Evolutionary conservation across 2,113 vertebrate genomes (phyloP), one percentile per base, ranked within the genome.

Genomic region (Myocastor coypus): DNA sequence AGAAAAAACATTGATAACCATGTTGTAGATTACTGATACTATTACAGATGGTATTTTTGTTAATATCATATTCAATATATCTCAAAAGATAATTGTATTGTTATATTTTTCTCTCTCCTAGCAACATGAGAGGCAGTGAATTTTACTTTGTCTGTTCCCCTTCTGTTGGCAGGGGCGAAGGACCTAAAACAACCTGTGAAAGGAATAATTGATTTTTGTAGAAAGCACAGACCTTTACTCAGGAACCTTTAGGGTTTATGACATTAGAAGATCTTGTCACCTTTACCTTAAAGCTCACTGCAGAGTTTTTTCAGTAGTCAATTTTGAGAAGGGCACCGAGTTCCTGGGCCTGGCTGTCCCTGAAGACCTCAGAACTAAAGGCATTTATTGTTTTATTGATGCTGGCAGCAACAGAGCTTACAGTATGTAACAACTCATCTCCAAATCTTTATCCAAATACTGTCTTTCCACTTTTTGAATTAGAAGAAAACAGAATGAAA

Each of bases 351-450:
- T 26, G 42, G 3, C 37, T 64, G 22, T 82, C 32, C 8, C 78
- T 78, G 10, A n/a, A 40, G 24, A 26, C 75, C 32, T 37, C 32
- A 77, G 73, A 55, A 24, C 20, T 61, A 85, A 82, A 64, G 17
- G 40, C 3, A 1, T 92, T 81, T 88, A 83, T 89, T 83, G 26
- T 89, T 92, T 80, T 64, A 92, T 55, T 89, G 61, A 87, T 50
- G 16, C 57, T 69, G 46, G 66, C 78, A 73, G 46, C 91, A 84
- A 61, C n/a, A 17, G 9, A 82, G 6, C 69, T 71, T 73, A 40
- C 37, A 26, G 22, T 73, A 22, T 40, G 37, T 73, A 73, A 40
- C 24, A 20, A 40, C 69, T 73, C 37, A 73, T 40, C 69, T 24
- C 20, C 69, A 73, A 73, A 37, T 40, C 20, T 73, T 71, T 40